Evolutionary conservation across 2,888 invertebrate species (phyloP).

Genomic region (Tryphoninae sp.): DNA sequence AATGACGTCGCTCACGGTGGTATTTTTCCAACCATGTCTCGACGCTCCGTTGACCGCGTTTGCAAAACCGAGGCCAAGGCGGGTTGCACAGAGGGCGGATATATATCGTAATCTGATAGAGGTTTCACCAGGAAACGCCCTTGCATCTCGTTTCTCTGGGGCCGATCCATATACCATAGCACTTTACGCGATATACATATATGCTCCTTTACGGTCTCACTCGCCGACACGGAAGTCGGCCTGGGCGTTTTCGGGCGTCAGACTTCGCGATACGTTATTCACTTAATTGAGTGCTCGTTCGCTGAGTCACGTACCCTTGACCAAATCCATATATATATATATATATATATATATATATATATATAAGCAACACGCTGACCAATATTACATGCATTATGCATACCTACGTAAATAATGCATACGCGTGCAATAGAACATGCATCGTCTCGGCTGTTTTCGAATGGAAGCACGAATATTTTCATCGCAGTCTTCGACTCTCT

Average conservation of each 20-base stretch:
- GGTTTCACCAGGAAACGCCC: slow-evolving; percentile 56
- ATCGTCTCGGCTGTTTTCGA: slow-evolving; percentile 19
- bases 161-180: slow-evolving; percentile 30
- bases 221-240: slow-evolving; percentile 66
- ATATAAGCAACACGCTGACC: slow-evolving; percentile 13
- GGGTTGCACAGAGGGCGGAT: slow-evolving; percentile 28
- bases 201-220: slow-evolving; percentile 39
- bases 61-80: slow-evolving; percentile 44
- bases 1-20: slow-evolving; percentile 33
- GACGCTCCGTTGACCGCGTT: slow-evolving; percentile 22
- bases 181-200: slow-evolving; percentile 41
- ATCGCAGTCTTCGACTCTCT: not conserved
- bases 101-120: slow-evolving; percentile 55
- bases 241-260: slow-evolving; percentile 72
- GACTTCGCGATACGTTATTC: slow-evolving; percentile 77
- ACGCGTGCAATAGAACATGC: not conserved
- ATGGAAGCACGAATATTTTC: not conserved
- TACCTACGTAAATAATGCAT: not conserved
- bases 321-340: not conserved
- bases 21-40: slow-evolving; percentile 30
- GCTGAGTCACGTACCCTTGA: slow-evolving; percentile 23
- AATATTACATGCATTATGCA: slow-evolving; percentile 11
- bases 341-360: not conserved
- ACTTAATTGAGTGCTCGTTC: slow-evolving; percentile 79
- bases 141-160: slow-evolving; percentile 51